Percentiles rank a stretch among this genome's conserved stretches.
These are phyloP conservation scores for Sternarchorhynchus goeldii DNA, from an alignment of 2,797 vertebrate genomes.

Conservation along the genomic window DNA sequence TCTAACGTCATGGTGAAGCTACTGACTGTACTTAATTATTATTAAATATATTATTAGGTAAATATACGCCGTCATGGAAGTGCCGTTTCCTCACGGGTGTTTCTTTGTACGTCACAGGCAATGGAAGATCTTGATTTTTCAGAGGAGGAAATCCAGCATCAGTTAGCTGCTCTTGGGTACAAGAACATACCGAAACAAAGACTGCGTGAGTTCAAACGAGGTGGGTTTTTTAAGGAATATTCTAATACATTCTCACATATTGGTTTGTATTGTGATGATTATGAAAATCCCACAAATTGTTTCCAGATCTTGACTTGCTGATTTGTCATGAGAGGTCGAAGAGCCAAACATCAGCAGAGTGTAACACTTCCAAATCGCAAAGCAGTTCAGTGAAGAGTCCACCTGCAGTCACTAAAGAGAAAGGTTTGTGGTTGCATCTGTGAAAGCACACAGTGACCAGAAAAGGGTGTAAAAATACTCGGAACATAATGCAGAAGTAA, in stretches of 20 bases:
- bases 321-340: constrained; percentile 66
- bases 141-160: constrained; percentile 75
- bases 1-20: neutral
- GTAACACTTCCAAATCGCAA: constrained; percentile 42
- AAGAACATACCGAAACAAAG: constrained; percentile 69
- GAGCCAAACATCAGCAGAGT: constrained; percentile 50
- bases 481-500: neutral
- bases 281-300: neutral
- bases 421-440: constrained; percentile 57
- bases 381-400: constrained; percentile 53
- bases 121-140: constrained; percentile 77
- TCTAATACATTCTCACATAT: neutral
- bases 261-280: constrained; percentile 5
- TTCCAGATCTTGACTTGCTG: constrained; percentile 73
- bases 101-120: neutral
- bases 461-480: too few species aligned
- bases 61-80: neutral
- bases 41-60: too few species aligned
- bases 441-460: too few species aligned
- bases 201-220: constrained; percentile 74
- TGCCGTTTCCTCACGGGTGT: neutral
- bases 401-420: constrained; percentile 71
- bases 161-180: constrained; percentile 73
- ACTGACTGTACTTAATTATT: too few species aligned
- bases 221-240: constrained; percentile 52